Conservation (phyloP, 2,797 vertebrate genomes). For the Sebastes miniatus region DNA sequence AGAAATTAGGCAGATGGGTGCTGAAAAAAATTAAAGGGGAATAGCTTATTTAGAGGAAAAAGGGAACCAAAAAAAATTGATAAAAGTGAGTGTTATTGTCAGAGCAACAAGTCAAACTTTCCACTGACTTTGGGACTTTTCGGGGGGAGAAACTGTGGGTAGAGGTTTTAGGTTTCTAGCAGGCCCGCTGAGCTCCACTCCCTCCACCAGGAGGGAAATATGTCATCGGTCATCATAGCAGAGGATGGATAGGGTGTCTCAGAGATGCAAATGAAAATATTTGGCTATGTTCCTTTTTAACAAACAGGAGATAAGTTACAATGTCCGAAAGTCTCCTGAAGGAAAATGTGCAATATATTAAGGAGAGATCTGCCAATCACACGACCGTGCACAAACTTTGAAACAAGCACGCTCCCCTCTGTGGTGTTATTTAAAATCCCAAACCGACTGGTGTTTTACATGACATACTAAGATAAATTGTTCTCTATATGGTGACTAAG, state of each 20-base stretch:
- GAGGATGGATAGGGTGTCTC: constrained; percentile 61
- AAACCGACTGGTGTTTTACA: constrained; percentile 5
- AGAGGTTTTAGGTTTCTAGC: constrained; percentile 57
- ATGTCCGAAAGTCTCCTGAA: constrained; percentile 27
- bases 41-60: background rate
- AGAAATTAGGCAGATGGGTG: background rate
- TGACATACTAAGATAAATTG: constrained; percentile 16
- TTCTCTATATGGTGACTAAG: constrained; percentile 7
- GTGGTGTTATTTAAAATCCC: constrained; percentile 8
- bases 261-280: constrained; percentile 63
- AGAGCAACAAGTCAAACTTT: constrained; percentile 43
- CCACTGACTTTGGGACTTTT: background rate
- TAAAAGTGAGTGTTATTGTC: constrained; percentile 7
- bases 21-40: background rate
- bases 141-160: background rate
- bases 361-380: constrained; percentile 52
- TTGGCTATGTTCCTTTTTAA: constrained; percentile 50
- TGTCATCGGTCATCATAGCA: constrained; percentile 71
- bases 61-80: background rate
- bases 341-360: constrained; percentile 56
- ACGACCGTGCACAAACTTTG: background rate
- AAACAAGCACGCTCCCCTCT: background rate
- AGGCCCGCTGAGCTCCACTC: constrained; percentile 29
- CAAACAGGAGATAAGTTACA: constrained; percentile 57
- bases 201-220: constrained; percentile 44